Evolutionary conservation across 2,888 invertebrate genomes (phyloP), one percentile per base, ranked within the genome.

Genomic region (Mycalesis mineus): DNA sequence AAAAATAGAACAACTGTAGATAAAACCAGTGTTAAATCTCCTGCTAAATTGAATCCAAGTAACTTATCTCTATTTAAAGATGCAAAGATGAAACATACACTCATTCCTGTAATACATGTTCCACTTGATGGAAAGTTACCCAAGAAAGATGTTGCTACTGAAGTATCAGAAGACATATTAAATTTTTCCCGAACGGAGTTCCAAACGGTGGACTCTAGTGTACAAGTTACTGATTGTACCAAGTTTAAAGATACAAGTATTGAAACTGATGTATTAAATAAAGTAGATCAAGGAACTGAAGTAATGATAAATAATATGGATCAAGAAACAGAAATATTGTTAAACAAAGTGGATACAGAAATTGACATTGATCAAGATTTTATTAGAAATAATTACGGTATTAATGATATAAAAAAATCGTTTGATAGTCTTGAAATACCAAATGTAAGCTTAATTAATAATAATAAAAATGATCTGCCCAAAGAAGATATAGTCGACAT

Each of bases 351-450:
- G 1, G 73, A 81, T 63, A 71, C 68, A 66, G 58, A 68, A 3
- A 84, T 80, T 31, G 73, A 79, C 65, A 76, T 73, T 56, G 71
- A 73, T 51, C 66, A 68, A 54, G 64, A 72, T 61, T 66, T 72
- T 9, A 65, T 70, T 31, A 61, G 66, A n/a, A 63, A 67, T 54
- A 73, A 66, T 58, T 66, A 66, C 15, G 60, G 40, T 58, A 69
- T 77, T 62, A 74, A 74, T 7, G 74, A 80, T 55, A 53, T 70
- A 11, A 72, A 71, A 56, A 68, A 76, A 58, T 63, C 71, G 44
- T 87, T 78, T 66, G 88, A 87, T 68, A 82, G 73, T 70, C 84
- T 88, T 15, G 75, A 82, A 61, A 81, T 88, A 81, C 88, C 88
- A 71, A 84, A 87, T 74, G 80, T 88, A 55, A 80, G 80, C 40